Evolutionary conservation across 1,140 invertebrate genomes (phyloP).

Genomic region (Conus betulinus): DNA sequence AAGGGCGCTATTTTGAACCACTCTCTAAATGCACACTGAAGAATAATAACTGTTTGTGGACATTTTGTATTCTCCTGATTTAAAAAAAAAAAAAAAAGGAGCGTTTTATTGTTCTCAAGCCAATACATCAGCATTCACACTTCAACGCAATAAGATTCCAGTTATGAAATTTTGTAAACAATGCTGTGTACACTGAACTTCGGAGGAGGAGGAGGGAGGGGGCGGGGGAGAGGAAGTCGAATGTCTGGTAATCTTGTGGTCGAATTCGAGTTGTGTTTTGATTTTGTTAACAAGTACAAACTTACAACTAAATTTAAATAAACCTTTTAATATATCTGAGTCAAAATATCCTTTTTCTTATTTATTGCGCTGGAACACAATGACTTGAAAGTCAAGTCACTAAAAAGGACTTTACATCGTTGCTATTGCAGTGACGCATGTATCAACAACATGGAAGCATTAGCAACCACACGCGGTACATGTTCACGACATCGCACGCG

Average conservation of each 20-base stretch:
- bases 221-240: too few species aligned
- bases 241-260: too few species aligned
- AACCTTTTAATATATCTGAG: not conserved
- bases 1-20: not conserved
- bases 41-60: not conserved
- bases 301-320: too few species aligned
- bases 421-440: constrained; percentile 35
- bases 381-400: not conserved
- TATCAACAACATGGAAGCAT: constrained; percentile 35
- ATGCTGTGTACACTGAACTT: too few species aligned
- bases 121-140: too few species aligned
- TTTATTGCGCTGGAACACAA: not conserved
- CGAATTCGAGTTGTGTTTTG: too few species aligned
- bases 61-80: not conserved
- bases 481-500: not conserved
- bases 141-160: too few species aligned
- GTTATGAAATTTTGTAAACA: too few species aligned
- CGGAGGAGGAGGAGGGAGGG: too few species aligned
- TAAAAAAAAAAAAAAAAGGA: not conserved
- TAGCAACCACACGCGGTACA: not conserved
- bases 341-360: not conserved
- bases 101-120: not conserved
- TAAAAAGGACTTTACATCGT: constrained; percentile 20
- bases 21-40: not conserved
- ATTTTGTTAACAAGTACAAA: too few species aligned